Conservation (phyloP, 2,888 invertebrate genomes). For the Agonopterix heracliana region DNA sequence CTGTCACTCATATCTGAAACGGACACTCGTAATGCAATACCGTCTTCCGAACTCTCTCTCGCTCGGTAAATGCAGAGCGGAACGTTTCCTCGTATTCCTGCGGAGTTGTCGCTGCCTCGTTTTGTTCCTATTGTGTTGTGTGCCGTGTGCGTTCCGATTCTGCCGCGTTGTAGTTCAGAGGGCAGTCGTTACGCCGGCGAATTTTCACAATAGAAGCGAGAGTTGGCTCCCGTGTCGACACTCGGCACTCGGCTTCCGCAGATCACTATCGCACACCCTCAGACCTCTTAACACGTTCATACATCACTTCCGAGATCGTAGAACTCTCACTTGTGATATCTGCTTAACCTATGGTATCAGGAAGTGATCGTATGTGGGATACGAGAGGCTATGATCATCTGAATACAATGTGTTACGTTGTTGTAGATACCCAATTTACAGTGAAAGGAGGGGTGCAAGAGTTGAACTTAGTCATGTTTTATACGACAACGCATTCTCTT, state of each 20-base stretch:
- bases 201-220: conserved; percentile 60
- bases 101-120: conserved; percentile 23
- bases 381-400: conserved; percentile 1
- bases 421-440: not conserved
- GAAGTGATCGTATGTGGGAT: conserved; percentile 5
- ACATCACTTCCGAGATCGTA: conserved; percentile 43
- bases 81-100: conserved; percentile 64
- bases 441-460: not conserved
- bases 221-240: conserved; percentile 40
- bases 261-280: conserved; percentile 49
- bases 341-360: conserved; percentile 15
- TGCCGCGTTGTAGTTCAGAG: conserved; percentile 55
- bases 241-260: conserved; percentile 36
- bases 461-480: no score
- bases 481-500: no score
- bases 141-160: conserved; percentile 32
- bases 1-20: conserved; percentile 51
- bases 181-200: conserved; percentile 51
- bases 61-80: conserved; percentile 65
- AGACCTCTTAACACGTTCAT: conserved; percentile 36
- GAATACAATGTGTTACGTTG: conserved; percentile 7
- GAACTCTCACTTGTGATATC: conserved; percentile 25
- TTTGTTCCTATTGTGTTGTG: conserved; percentile 24
- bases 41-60: conserved; percentile 59
- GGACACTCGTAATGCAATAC: conserved; percentile 57